Evolutionary conservation across 2,113 vertebrate species (phyloP).

Genomic region (Rallus limicola): DNA sequence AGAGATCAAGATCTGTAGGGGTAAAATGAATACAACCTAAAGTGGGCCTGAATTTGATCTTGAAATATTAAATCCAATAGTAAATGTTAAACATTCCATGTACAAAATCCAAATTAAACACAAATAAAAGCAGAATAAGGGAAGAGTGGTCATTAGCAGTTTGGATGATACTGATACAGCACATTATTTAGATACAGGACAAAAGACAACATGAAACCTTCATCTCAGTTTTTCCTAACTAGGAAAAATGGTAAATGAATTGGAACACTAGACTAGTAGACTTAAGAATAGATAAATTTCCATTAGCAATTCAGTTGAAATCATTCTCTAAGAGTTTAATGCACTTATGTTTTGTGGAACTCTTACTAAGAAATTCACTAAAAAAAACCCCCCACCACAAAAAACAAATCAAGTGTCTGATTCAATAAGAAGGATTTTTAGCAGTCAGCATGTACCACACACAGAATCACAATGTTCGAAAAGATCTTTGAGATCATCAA

Average conservation of each 20-base stretch:
- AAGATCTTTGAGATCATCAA: too few species aligned
- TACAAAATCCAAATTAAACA: not conserved
- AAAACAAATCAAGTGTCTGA: not conserved
- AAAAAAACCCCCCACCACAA: not conserved
- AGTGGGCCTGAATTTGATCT: not conserved
- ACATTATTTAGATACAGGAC: not conserved
- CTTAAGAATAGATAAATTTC: not conserved
- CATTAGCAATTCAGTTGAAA: rapidly evolving
- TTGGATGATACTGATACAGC: not conserved
- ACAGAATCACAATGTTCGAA: too few species aligned
- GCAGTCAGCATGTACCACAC: not conserved
- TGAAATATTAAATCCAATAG: not conserved
- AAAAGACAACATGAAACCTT: not conserved
- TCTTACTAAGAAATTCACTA: not conserved
- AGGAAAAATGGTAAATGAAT: not conserved
- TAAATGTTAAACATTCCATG: not conserved
- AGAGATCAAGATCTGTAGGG: not conserved
- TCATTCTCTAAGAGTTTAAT: not conserved
- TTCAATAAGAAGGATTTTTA: not conserved
- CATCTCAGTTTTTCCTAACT: not conserved
- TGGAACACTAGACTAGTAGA: not conserved
- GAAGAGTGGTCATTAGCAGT: not conserved
- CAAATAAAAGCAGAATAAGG: not conserved
- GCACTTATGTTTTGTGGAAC: not conserved
- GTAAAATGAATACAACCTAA: not conserved